A percentile compares a stretch with the other conserved stretches of the same genome.
These are phyloP conservation scores for Syrista parreyssii DNA, from an alignment of 2,888 invertebrate species.

Conservation along the genomic window DNA sequence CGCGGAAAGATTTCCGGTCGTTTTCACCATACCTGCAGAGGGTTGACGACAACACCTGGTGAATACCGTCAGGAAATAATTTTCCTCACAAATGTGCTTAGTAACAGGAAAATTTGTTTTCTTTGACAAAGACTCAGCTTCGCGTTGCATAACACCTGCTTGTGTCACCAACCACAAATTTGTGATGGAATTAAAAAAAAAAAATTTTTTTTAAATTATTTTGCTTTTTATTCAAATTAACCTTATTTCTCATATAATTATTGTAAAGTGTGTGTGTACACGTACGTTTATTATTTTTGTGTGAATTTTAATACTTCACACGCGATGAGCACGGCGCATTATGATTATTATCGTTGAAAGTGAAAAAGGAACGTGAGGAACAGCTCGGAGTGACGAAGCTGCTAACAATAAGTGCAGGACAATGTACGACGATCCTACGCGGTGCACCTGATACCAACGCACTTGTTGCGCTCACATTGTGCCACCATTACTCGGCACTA, in stretches of 20 bases:
- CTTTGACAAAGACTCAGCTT: background rate
- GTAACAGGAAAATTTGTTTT: background rate
- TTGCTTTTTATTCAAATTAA: background rate
- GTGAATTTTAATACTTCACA: background rate
- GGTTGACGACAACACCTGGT: background rate
- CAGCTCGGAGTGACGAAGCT: background rate
- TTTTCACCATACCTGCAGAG: slow-evolving; percentile 19
- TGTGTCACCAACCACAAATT: background rate
- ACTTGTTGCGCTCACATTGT: slow-evolving; percentile 31
- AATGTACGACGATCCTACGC: slow-evolving; percentile 37
- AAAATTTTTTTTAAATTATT: background rate
- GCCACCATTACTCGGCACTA: slow-evolving; percentile 30
- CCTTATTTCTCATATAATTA: background rate
- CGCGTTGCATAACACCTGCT: background rate
- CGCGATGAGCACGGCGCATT: background rate
- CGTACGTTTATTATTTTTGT: background rate
- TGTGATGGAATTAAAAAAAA: background rate
- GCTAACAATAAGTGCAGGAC: slow-evolving; percentile 46
- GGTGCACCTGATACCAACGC: slow-evolving; percentile 35
- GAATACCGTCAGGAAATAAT: background rate
- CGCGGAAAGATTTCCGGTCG: slow-evolving; percentile 50
- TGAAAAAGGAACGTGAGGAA: background rate
- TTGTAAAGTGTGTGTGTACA: background rate
- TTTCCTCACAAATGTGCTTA: background rate
- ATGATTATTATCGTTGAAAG: background rate